Base-by-base conservation (phyloP, 1,140 invertebrate genomes). In the Drosophila prosaltans region DNA sequence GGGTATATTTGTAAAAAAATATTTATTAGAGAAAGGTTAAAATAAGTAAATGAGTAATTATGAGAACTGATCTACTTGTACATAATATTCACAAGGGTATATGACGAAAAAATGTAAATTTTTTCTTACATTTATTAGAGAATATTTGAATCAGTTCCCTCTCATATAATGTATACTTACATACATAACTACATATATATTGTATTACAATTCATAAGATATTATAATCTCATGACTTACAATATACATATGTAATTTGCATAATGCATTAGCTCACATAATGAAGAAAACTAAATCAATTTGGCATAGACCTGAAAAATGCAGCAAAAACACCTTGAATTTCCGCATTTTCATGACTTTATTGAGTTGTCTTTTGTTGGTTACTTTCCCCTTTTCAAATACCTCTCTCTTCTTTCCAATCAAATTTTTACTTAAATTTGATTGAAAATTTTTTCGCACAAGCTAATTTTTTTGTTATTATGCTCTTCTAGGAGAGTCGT, bases 221-320 rank as follows among this genome's bases (percentile, higher is more conserved):
- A 48, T 48, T 6, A 24, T 21, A 11, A 45, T 2, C 43, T 21
- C 1, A 48, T 24, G 6, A 21, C 43, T 45, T 21, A 16, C 2
- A 7, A 30, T 30, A 30, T 4, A 30, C 4, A 2, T 30, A 8
- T 45, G 2, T 5, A 45, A 11, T 10, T 11, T 16, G 16, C 16
- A 16, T 16, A 16, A 16, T 16, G 16, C 16, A 16, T 16, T 16
- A 16, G 16, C 16, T 16, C 16, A 16, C 16, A 16, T 11, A 41
- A 41, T 41, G 10, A 24, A 21, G 43, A 11, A 45, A 24, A 45
- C 43, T 45, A 8, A 45, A 21, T 21, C 16, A 24, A 21, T 48
- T 48, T 24, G 16, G 45, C 45, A 51, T 26, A 51, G 21, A 51
- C 45, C 21, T 51, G 45, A 51, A 51, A 48, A 51, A 51, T 51